Evolutionary conservation across 2,797 vertebrate species (phyloP).

Genomic region (Enteromius mattozi): DNA sequence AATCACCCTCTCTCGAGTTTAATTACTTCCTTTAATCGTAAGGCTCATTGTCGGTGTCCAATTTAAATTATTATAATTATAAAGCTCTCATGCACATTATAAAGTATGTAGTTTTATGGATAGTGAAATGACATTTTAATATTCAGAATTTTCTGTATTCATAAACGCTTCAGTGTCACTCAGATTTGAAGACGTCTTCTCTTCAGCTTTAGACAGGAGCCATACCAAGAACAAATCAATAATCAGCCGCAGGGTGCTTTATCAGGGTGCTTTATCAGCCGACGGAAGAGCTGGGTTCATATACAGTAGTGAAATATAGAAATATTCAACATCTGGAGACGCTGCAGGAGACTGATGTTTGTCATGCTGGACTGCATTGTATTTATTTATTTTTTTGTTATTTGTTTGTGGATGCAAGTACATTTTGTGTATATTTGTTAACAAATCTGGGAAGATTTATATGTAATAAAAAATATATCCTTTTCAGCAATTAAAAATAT

Average conservation of each 20-base stretch:
- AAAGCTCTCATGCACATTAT: constrained; percentile 7
- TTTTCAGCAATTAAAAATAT: too few relatives aligned
- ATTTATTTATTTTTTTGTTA: not conserved
- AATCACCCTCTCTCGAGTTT: constrained; percentile 64
- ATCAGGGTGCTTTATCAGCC: not conserved
- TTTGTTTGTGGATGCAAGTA: not conserved
- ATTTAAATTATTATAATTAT: constrained; percentile 46
- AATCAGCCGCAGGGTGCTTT: not conserved
- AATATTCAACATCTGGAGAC: constrained; percentile 24
- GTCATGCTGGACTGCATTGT: not conserved
- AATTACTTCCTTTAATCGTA: constrained; percentile 62
- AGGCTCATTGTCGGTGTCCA: constrained; percentile 9
- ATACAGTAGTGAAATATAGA: constrained; percentile 3
- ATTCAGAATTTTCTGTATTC: not conserved
- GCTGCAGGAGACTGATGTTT: not conserved
- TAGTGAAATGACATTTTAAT: not conserved
- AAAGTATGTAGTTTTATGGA: not conserved
- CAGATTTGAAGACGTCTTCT: constrained; percentile 4
- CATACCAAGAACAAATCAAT: constrained; percentile 44
- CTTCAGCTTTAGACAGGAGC: constrained; percentile 44
- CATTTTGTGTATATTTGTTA: not conserved
- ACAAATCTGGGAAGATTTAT: not conserved
- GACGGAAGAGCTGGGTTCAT: not conserved
- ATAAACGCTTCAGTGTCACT: not conserved
- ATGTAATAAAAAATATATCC: not conserved